Base-by-base conservation (phyloP, 2,113 vertebrate genomes). In the Smithornis capensis region DNA sequence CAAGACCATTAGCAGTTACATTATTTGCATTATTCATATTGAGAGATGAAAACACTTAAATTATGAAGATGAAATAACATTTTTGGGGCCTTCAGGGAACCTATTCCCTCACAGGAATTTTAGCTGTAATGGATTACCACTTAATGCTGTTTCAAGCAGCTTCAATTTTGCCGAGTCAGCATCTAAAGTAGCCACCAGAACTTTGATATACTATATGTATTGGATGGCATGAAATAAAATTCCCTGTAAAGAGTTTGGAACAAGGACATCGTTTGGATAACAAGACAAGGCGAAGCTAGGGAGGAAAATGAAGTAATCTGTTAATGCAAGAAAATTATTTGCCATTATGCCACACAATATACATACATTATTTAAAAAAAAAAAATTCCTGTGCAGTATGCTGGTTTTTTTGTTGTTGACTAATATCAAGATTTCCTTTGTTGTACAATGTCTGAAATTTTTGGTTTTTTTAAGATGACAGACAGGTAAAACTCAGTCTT, bases 1-100 rank as follows among this genome's bases (percentile, higher is more conserved):
- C 25, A 25, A 83, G 78, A 56, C 85, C 85, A 92, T 88, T 91
- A 92, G 63, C 87, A 90, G 9, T 70, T 65, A 77, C 59, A 95
- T 85, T 86, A 65, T 85, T 38, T 96, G 88, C 92, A 96, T 96
- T 96, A 96, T 96, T 96, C 90, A 96, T 96, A 83, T 7, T 10
- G 23, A 76, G 85, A 94, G 92, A 94, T 83, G 67, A 85, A 95
- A 95, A 85, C 75, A 76, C n/a, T 40, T 95, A 79, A 94, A 95
- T 95, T 93, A 96, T 94, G 92, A 44, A 95, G 79, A 88, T 16
- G 1, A 95, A 93, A 71, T 69, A 88, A 7, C 6, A 73, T 69
- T 92, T 85, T 79, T 70, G 45, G 64, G 55, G 59, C 53, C 90
- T 95, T 93, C 83, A 3, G 75, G 95, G 94, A 96, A 95, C 28